phyloP scores from a whole-genome alignment of 2,113 vertebrate species.

The Xyliphius kryptos region DNA sequence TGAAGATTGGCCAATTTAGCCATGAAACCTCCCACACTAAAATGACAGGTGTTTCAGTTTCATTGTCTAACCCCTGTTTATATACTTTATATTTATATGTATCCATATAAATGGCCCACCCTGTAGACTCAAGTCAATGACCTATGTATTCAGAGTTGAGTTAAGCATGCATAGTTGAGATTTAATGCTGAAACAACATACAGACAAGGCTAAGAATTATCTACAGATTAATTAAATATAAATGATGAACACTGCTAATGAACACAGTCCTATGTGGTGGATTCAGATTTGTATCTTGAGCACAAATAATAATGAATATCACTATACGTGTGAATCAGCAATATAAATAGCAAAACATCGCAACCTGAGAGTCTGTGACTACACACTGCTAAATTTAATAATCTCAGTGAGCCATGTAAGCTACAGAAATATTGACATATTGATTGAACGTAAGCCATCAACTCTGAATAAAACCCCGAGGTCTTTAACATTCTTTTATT shows the following conservation, averaged over 20 bases:
- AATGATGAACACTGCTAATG: background rate
- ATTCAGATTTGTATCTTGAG: background rate
- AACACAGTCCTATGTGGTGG: background rate
- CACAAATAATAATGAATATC: background rate
- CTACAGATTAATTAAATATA: conserved; percentile 4
- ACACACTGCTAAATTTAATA: background rate
- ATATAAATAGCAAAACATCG: background rate
- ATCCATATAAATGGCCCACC: no score
- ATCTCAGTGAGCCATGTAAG: background rate
- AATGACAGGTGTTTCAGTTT: no score
- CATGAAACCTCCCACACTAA: no score
- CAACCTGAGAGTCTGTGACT: background rate
- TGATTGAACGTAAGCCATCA: conserved; percentile 2
- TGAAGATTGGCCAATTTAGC: no score
- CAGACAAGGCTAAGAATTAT: background rate
- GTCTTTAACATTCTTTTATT: conserved; percentile 4
- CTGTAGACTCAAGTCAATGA: background rate
- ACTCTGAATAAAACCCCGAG: conserved; percentile 2
- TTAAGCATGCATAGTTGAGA: background rate
- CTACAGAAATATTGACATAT: conserved; percentile 5
- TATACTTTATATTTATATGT: no score
- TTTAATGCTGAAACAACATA: background rate
- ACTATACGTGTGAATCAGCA: no score
- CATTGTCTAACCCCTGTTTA: no score
- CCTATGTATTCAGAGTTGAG: background rate